phyloP scores from a whole-genome alignment of 2,113 vertebrate species.

The Bucco capensis region DNA sequence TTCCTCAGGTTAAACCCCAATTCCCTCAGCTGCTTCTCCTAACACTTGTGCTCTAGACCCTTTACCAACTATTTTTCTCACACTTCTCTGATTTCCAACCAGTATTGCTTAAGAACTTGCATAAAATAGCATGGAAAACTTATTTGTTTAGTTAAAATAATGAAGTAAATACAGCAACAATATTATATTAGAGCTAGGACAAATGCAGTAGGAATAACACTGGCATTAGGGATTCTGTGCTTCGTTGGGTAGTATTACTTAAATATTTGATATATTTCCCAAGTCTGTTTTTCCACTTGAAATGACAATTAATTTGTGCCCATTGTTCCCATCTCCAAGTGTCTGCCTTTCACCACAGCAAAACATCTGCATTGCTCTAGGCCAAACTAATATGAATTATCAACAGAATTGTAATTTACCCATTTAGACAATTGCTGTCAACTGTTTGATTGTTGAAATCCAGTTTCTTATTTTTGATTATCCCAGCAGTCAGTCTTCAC shows the following conservation, averaged over 20 bases:
- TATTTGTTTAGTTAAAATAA: background rate
- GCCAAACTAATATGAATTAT: background rate
- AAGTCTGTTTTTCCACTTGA: background rate
- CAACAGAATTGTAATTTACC: conserved; percentile 4
- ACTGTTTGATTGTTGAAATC: background rate
- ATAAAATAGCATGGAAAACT: background rate
- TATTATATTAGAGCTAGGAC: background rate
- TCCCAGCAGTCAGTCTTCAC: background rate
- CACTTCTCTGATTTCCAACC: background rate
- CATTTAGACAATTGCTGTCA: background rate
- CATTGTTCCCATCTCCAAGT: background rate
- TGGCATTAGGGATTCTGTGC: background rate
- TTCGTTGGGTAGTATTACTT: background rate
- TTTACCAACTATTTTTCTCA: background rate
- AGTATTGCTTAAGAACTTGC: background rate
- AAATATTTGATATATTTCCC: background rate
- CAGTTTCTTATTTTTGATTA: background rate
- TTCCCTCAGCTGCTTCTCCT: background rate
- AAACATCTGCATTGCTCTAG: background rate
- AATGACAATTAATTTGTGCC: conserved; percentile 11
- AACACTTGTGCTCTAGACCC: background rate
- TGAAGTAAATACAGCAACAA: background rate
- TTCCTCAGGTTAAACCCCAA: background rate
- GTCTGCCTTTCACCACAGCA: background rate
- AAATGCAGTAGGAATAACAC: background rate